phyloP scores from a whole-genome alignment of 2,888 invertebrate species.

The Polia nebulosa region DNA sequence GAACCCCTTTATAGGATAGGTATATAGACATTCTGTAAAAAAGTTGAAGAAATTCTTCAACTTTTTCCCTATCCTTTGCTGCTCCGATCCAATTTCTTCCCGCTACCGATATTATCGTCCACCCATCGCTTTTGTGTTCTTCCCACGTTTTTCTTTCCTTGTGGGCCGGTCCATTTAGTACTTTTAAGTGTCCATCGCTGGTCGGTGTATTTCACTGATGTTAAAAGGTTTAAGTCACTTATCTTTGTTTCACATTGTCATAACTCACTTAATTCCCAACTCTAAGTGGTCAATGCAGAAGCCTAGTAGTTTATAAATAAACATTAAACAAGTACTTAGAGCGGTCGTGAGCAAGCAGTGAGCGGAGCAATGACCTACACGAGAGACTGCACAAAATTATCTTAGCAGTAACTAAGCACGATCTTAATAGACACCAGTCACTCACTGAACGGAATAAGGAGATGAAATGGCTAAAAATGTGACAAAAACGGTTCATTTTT shows the following conservation, averaged over 20 bases:
- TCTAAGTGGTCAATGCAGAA: constrained; percentile 20
- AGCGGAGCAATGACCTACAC: constrained; percentile 49
- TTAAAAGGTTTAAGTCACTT: not conserved
- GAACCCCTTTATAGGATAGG: no score
- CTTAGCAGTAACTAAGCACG: constrained; percentile 29
- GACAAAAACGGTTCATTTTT: constrained; percentile 1
- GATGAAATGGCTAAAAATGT: constrained; percentile 35
- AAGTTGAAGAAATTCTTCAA: no score
- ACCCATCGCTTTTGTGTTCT: no score
- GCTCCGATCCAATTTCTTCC: no score
- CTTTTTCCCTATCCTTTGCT: no score
- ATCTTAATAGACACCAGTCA: constrained; percentile 9
- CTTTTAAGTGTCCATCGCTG: no score
- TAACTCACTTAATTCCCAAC: constrained; percentile 14
- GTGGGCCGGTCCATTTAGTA: no score
- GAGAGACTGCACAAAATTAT: constrained; percentile 52
- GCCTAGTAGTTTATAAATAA: constrained; percentile 58
- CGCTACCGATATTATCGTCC: no score
- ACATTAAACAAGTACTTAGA: constrained; percentile 54
- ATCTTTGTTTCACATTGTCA: constrained; percentile 1
- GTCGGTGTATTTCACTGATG: no score
- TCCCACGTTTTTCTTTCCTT: no score
- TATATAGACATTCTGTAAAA: no score
- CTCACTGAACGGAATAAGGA: constrained; percentile 49
- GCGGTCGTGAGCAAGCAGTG: constrained; percentile 22